Evolutionary conservation across 1,140 invertebrate species (phyloP).

Genomic region (Procambarus virginalis): DNA sequence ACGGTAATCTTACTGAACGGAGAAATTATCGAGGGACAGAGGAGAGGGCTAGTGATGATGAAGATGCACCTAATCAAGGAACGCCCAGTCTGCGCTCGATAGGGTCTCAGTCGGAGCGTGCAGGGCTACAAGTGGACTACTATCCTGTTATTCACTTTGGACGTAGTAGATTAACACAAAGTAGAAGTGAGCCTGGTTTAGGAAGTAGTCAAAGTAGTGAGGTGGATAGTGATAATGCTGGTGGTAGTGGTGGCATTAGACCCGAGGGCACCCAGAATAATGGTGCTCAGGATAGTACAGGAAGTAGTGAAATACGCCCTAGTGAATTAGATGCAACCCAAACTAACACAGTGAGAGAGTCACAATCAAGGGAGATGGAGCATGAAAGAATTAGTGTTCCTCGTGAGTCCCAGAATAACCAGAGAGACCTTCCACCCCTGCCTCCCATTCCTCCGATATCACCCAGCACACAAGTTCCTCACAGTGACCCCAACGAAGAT

Average conservation of each 20-base stretch:
- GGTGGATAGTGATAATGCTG: neutral
- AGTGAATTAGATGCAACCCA: neutral
- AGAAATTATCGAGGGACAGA: conserved; percentile 37
- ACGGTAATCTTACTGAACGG: neutral
- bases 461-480: neutral
- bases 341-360: neutral
- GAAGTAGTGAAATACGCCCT: neutral
- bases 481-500: conserved; percentile 32
- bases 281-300: neutral
- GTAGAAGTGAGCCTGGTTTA: neutral
- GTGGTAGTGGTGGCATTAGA: neutral
- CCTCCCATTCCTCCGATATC: neutral
- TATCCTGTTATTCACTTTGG: conserved; percentile 17
- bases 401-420: neutral
- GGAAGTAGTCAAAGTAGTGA: conserved; percentile 7
- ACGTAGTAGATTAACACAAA: neutral
- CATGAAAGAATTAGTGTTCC: neutral
- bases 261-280: neutral
- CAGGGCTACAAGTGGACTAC: neutral
- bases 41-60: conserved; percentile 34
- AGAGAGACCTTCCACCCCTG: neutral
- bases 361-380: neutral
- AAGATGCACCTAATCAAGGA: neutral
- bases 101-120: conserved; percentile 19
- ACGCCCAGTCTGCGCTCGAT: neutral